phyloP scores from a whole-genome alignment of 2,113 vertebrate genomes.

The Sturnus vulgaris region DNA sequence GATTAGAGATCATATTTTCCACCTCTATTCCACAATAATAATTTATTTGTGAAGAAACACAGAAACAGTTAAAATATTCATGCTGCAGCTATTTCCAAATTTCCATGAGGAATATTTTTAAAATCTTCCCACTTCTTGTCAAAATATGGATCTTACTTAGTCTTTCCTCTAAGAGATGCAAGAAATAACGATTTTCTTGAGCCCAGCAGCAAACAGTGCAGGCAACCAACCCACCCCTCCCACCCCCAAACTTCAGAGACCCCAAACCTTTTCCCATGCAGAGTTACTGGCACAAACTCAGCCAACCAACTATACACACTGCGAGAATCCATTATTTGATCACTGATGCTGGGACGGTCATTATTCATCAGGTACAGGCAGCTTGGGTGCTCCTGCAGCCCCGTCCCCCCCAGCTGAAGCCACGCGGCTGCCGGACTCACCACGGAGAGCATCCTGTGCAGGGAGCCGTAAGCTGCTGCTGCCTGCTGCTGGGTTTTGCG shows the following conservation, averaged over 20 bases:
- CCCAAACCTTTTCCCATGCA: neutral
- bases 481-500: constrained; percentile 74
- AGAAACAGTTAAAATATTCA: neutral
- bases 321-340: neutral
- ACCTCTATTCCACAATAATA: neutral
- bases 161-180: neutral
- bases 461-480: constrained; percentile 70
- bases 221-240: neutral
- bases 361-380: neutral
- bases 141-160: neutral
- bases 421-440: constrained; percentile 56
- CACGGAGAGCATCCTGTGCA: constrained; percentile 75
- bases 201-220: neutral
- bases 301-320: neutral
- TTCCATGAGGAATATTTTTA: neutral
- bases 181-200: neutral
- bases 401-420: neutral
- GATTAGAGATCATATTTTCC: neutral
- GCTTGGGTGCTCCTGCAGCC: neutral
- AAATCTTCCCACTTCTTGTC: neutral
- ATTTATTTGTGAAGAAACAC: neutral
- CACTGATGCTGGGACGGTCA: neutral
- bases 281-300: neutral
- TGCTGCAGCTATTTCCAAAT: neutral
- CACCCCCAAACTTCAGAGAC: neutral